Percentiles rank a stretch among this genome's conserved stretches.
Evolutionary conservation across 2,113 vertebrate species (phyloP).

Genomic region (Thomomys bottae): DNA sequence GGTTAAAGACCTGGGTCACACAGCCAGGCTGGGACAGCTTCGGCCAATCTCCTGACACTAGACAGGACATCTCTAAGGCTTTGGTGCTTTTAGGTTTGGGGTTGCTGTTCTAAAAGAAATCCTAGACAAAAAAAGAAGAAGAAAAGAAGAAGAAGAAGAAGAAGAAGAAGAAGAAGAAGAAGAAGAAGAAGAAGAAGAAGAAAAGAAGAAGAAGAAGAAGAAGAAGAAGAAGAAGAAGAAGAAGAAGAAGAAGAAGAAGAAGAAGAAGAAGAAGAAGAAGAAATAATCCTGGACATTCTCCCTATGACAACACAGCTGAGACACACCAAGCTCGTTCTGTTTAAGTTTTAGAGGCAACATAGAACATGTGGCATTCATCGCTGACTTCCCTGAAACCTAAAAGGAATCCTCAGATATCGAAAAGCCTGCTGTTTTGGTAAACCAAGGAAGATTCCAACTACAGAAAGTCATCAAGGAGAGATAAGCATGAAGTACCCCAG

Average conservation of each 20-base stretch:
- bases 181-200: too few species aligned
- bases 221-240: too few species aligned
- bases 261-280: too few species aligned
- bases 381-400: not conserved
- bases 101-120: slow-evolving; percentile 13
- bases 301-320: not conserved
- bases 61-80: not conserved
- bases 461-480: not conserved
- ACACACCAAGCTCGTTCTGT: not conserved
- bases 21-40: not conserved
- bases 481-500: not conserved
- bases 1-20: not conserved
- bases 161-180: too few species aligned
- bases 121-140: too few species aligned
- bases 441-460: not conserved
- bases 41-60: not conserved
- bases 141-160: too few species aligned
- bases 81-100: not conserved
- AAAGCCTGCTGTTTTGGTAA: not conserved
- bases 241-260: too few species aligned
- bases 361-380: not conserved
- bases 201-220: too few species aligned
- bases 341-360: not conserved
- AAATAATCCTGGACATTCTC: not conserved
- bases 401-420: not conserved